Evolutionary conservation across 2,797 vertebrate genomes (phyloP), one percentile per base, ranked within the genome.

Genomic region (Clamator glandarius): DNA sequence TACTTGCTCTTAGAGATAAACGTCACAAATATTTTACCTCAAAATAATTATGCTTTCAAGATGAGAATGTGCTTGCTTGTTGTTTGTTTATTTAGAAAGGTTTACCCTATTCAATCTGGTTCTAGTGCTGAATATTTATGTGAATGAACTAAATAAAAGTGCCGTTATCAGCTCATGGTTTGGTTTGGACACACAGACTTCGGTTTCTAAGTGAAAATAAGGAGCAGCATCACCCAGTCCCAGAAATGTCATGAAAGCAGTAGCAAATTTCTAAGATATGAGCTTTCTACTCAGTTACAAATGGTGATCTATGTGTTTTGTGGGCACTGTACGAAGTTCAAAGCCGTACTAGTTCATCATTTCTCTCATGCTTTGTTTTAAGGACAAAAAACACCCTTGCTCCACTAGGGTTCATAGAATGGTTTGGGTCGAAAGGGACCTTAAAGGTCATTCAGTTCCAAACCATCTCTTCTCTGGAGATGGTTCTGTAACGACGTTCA

Each of bases 81-180:
- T 85, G 29, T 51, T 57, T 74, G 64, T 28, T 68, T 11, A 33
- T 92, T 81, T 62, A 55, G 81, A 91, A 88, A 33, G 15, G 3
- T 48, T 91, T 86, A 25, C 73, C 81, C 68, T 75, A 19, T n/a
- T 48, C 15, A 18, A 9, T 18, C 24, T 18, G 42, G 35, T 55
- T 82, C 41, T 46, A 19, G n/a, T 59, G 24, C n/a, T 59, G 55
- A 73, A 91, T 44, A 63, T 63, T 48, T 36, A 13, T 35, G 19
- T 51, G 31, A 84, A 85, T 80, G 11, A 91, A 63, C 36, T 16
- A 48, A 91, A 93, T 88, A 90, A 94, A 95, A 86, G 13, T 29
- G 39, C 15, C 11, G 6, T 58, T 55, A 42, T 50, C 84, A 67
- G 29, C 89, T 90, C 36, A 29, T 33, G 36, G 21, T 55, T 55